Evolutionary conservation across 2,888 invertebrate species (phyloP).

Genomic region (Apodemia zela): DNA sequence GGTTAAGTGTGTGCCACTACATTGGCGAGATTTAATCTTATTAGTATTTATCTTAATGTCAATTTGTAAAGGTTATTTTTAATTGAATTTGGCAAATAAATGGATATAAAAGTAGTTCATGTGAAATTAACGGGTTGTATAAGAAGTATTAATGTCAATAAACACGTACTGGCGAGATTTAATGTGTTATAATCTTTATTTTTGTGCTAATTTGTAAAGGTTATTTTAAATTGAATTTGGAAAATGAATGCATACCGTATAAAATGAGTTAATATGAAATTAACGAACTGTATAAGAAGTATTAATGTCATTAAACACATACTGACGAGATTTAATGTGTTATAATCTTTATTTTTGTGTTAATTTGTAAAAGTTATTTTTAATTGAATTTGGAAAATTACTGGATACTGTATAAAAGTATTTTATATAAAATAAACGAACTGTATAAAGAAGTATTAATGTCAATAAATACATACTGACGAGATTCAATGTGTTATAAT

Average conservation of each 20-base stretch:
- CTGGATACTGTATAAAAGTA: background rate
- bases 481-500: background rate
- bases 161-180: background rate
- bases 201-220: background rate
- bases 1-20: background rate
- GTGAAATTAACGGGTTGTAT: background rate
- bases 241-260: background rate
- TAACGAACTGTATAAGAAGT: background rate
- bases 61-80: background rate
- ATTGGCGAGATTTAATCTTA: background rate
- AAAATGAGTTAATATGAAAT: background rate
- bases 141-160: background rate
- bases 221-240: constrained; percentile 3
- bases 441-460: background rate
- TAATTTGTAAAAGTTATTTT: background rate
- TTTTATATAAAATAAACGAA: background rate
- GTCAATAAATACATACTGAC: background rate
- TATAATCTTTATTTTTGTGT: background rate
- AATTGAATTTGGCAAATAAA: background rate
- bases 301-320: background rate
- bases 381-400: background rate
- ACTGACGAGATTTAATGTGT: background rate
- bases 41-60: background rate
- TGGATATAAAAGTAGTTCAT: background rate
- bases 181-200: background rate